Base-by-base conservation (phyloP, 2,888 invertebrate genomes). In the Acleris sparsana region DNA sequence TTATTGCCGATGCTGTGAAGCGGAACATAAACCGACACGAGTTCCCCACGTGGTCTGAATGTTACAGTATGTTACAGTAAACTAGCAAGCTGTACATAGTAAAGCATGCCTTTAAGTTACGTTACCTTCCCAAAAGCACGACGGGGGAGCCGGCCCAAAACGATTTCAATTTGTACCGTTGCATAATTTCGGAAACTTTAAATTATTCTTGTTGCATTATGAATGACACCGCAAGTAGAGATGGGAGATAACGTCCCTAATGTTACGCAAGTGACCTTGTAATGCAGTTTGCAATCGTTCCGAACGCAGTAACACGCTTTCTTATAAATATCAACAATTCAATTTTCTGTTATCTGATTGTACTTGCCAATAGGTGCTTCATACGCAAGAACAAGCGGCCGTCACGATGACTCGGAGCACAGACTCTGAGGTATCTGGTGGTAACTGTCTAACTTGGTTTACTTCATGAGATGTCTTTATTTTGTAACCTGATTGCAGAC, bases 161-260 rank as follows among this genome's bases (percentile, higher is more conserved):
- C 82, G 78, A 86, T 83, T 88, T 87, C 86, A 89, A 89, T 89
- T 87, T 85, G 85, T 84, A 78, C 73, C 73, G 77, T 89, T 89
- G 88, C 88, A 87, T 88, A 88, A 89, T 88, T 85, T 83, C 77
- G 83, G 79, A 81, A 87, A 85, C 82, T 78, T 82, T 84, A 81
- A 82, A 78, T 84, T 80, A 85, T 87, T 83, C 83, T 81, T 84
- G 80, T 85, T 85, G 79, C 80, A 80, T 81, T 82, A 73, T 82
- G 80, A 82, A 82, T 80, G 82, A 83, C 77, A 79, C 79, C 77
- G 75, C 73, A 75, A 75, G 72, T 71, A 71, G 84, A 86, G 84
- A 86, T 84, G 80, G 73, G 72, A 83, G 85, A 86, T 87, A 84
- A 83, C 77, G 69, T 80, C 82, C 83, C 75, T 83, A 83, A 83